These are phyloP conservation scores for Scomber scombrus DNA, from an alignment of 2,113 vertebrate species.

Conservation along the genomic window DNA sequence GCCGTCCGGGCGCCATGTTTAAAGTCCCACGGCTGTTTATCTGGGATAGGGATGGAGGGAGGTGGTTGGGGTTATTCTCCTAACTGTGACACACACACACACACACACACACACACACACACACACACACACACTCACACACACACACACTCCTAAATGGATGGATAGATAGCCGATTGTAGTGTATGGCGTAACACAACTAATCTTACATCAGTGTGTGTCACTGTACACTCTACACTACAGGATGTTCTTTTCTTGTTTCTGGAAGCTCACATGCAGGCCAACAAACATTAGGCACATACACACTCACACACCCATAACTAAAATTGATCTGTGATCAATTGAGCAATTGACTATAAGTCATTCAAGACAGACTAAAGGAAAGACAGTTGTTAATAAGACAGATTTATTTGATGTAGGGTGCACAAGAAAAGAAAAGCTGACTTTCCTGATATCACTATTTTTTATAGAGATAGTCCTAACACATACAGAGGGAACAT, in stretches of 20 bases:
- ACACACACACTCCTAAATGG: not conserved
- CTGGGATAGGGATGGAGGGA: conserved; percentile 62
- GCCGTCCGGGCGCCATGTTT: conserved; percentile 82
- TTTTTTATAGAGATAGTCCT: not conserved
- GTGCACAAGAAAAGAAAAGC: not conserved
- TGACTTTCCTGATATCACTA: too few relatives aligned
- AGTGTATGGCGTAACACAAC: conserved; percentile 6
- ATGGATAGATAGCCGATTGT: conserved; percentile 1
- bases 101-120: not conserved
- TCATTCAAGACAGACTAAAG: too few relatives aligned
- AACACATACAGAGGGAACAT: not conserved
- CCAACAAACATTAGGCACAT: too few relatives aligned
- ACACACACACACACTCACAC: conserved; percentile 11
- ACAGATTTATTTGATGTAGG: not conserved
- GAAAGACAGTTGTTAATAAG: too few relatives aligned
- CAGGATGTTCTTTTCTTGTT: not conserved
- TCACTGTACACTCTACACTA: not conserved
- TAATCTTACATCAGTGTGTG: not conserved
- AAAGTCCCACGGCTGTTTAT: conserved; percentile 81
- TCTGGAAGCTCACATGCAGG: too few relatives aligned
- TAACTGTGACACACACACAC: conserved; percentile 15
- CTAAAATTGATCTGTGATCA: too few relatives aligned
- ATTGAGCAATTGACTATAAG: too few relatives aligned
- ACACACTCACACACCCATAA: too few relatives aligned
- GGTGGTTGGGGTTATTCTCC: conserved; percentile 36